phyloP scores from a whole-genome alignment of 2,888 invertebrate genomes.

The Protodeltote pygarga region DNA sequence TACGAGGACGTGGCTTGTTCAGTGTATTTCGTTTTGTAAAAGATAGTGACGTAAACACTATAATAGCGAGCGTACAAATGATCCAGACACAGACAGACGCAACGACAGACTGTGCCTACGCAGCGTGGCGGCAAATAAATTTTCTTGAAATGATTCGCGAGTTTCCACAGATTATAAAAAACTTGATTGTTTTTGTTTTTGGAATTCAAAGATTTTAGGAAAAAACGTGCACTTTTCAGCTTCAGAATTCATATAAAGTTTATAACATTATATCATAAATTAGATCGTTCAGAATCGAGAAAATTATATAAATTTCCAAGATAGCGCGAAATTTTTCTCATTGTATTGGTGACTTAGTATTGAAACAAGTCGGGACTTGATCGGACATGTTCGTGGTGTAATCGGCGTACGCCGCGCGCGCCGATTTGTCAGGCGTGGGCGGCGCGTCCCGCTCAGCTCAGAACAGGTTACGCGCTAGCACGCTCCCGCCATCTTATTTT shows the following conservation, averaged over 20 bases:
- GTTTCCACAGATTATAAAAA: slow-evolving; percentile 10
- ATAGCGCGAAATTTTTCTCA: slow-evolving; percentile 17
- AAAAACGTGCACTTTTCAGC: too few relatives aligned
- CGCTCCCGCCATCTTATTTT: slow-evolving; percentile 70
- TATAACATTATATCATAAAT: too few relatives aligned
- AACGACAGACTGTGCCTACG: slow-evolving; percentile 57
- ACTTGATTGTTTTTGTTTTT: slow-evolving; percentile 5
- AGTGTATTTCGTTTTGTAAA: slow-evolving; percentile 25
- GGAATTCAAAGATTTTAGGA: too few relatives aligned
- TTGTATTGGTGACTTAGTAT: slow-evolving; percentile 3
- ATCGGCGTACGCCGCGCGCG: slow-evolving; percentile 61
- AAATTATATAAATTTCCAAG: slow-evolving; percentile 17
- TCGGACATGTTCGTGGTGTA: slow-evolving; percentile 58
- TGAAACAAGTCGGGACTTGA: slow-evolving; percentile 77
- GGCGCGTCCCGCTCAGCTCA: slow-evolving; percentile 72
- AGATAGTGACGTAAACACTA: slow-evolving; percentile 32
- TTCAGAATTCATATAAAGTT: too few relatives aligned
- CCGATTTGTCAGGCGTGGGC: slow-evolving; percentile 84
- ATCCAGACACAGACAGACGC: too few relatives aligned
- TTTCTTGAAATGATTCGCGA: slow-evolving; percentile 33
- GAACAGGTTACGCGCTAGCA: slow-evolving; percentile 81
- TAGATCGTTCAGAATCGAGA: neutral
- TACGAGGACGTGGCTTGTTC: slow-evolving; percentile 47
- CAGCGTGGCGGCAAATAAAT: slow-evolving; percentile 44
- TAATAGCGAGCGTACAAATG: slow-evolving; percentile 30